Percentiles rank a stretch among this genome's conserved stretches.
phyloP scores from a whole-genome alignment of 2,113 vertebrate genomes.

The Coptodon bakossiorum region DNA sequence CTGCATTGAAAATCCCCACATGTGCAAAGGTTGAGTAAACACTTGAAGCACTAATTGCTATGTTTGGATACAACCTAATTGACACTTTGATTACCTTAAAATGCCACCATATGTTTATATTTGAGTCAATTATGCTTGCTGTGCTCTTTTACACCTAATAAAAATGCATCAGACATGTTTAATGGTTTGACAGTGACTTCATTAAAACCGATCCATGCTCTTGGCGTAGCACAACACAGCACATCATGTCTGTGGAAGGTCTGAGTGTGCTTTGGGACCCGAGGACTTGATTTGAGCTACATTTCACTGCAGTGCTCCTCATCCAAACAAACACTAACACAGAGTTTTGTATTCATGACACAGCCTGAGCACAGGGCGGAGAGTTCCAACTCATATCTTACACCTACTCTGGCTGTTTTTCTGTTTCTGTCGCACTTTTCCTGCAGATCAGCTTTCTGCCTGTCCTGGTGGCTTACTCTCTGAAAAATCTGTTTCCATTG shows the following conservation, averaged over 20 bases:
- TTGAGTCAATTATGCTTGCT: neutral
- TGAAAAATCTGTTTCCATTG: neutral
- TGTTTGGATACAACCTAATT: neutral
- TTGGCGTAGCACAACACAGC: neutral
- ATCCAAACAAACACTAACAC: conserved; percentile 21
- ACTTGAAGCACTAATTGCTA: neutral
- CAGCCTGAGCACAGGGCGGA: neutral
- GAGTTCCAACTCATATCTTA: conserved; percentile 12
- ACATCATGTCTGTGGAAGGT: neutral
- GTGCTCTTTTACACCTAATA: neutral
- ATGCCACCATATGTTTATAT: neutral
- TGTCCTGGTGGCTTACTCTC: neutral
- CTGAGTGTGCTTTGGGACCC: neutral
- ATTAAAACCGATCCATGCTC: neutral
- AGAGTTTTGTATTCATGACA: conserved; percentile 33
- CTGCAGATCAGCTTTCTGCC: neutral
- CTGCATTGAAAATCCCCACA: neutral
- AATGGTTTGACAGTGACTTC: neutral
- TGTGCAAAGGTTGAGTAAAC: neutral
- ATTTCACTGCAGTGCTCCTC: conserved; percentile 28
- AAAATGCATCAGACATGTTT: neutral
- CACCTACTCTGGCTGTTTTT: neutral
- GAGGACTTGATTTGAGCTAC: neutral
- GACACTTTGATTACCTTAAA: neutral
- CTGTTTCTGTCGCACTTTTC: neutral